These are phyloP conservation scores for Philereme vetulata DNA, from an alignment of 2,888 invertebrate species.

Conservation along the genomic window DNA sequence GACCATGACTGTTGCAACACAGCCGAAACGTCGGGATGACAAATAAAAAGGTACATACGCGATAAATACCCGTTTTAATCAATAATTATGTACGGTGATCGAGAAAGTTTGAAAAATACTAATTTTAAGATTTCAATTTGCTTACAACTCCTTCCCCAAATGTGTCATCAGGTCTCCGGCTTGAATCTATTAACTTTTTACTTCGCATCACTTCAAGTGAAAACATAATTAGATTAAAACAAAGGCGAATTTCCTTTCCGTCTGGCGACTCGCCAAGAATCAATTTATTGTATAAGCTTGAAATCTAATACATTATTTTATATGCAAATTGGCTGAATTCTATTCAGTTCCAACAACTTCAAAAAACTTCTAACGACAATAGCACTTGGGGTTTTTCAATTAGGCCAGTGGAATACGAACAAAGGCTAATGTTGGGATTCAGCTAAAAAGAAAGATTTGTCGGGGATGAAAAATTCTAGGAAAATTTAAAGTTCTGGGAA, in stretches of 20 bases:
- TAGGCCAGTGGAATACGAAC: conserved; percentile 36
- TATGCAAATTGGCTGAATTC: conserved; percentile 34
- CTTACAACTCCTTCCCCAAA: too few species aligned
- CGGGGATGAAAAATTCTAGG: background rate
- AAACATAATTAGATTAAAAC: conserved; percentile 26
- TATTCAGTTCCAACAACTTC: conserved; percentile 25
- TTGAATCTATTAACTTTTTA: background rate
- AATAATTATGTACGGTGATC: too few species aligned
- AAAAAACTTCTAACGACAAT: conserved; percentile 34
- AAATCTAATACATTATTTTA: conserved; percentile 31
- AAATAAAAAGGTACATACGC: too few species aligned
- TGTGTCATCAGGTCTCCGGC: too few species aligned
- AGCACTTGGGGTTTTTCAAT: conserved; percentile 39
- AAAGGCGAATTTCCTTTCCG: conserved; percentile 30
- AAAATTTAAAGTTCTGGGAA: conserved; percentile 1
- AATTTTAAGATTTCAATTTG: too few species aligned
- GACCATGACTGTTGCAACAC: too few species aligned
- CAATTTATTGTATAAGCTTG: conserved; percentile 31
- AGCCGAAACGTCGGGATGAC: too few species aligned
- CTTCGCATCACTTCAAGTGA: conserved; percentile 11
- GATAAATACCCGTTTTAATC: too few species aligned
- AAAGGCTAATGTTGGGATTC: conserved; percentile 27
- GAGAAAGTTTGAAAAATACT: too few species aligned
- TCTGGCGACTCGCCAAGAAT: conserved; percentile 34
- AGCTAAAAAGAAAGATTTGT: conserved; percentile 16